Evolutionary conservation across 2,888 invertebrate species (phyloP).

Genomic region (Phymatocera aterrima): DNA sequence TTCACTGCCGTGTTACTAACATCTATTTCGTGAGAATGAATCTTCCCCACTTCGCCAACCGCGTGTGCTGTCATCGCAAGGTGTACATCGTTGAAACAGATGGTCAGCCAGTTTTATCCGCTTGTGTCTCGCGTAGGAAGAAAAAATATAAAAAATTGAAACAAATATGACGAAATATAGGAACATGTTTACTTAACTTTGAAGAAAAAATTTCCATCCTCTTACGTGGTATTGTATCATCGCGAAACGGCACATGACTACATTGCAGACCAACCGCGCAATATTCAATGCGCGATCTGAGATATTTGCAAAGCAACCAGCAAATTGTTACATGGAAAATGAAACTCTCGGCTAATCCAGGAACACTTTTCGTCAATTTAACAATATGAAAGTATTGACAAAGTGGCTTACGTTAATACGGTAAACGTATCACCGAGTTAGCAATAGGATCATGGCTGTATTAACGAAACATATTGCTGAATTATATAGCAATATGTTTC

Average conservation of each 20-base stretch:
- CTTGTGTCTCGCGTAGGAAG: not conserved
- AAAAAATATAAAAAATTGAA: not conserved
- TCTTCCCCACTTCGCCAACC: not conserved
- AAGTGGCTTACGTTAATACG: no score
- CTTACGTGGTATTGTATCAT: not conserved
- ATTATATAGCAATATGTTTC: no score
- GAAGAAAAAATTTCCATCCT: not conserved
- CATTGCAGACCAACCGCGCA: slow-evolving; percentile 2
- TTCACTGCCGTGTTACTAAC: not conserved
- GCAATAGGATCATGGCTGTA: no score
- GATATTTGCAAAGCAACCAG: not conserved
- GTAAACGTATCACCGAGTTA: no score
- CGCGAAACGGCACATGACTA: not conserved
- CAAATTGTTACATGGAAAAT: no score
- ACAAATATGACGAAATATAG: not conserved
- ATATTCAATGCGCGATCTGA: not conserved
- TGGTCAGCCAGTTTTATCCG: not conserved
- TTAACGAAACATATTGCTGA: no score
- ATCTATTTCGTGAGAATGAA: not conserved
- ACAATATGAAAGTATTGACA: no score
- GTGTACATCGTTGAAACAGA: not conserved
- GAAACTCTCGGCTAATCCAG: no score
- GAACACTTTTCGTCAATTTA: no score
- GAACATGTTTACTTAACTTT: not conserved
- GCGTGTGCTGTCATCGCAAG: not conserved